Base-by-base conservation (phyloP, 2,888 invertebrate species). In the Hoplodrina blanda region DNA sequence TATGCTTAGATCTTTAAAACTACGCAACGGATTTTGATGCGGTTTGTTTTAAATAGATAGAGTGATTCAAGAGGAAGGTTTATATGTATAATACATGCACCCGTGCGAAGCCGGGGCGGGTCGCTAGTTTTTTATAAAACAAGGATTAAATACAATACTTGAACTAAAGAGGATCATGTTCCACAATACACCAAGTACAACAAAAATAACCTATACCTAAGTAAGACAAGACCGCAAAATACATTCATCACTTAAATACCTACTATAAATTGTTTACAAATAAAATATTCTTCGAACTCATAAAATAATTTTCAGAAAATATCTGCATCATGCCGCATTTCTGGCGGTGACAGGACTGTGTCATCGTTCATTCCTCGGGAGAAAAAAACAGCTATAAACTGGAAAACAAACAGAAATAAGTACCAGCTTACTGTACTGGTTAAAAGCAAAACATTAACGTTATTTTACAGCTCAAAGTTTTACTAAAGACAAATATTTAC, bases 111-210 rank as follows among this genome's bases (percentile, higher is more conserved):
- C n/a, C n/a, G n/a, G n/a, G n/a, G n/a, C n/a, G n/a, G n/a, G n/a
- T n/a, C n/a, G n/a, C n/a, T 11, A 2, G 41, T 7, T 3, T 41
- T 13, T 41, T 13, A 17, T 13, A 19, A 33, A 59, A 73, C 8
- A 2, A 37, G 20, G 50, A 49, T 13, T 11, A 25, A 30, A 44
- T 49, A 25, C 33, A 69, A 49, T 44, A n/a, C 53, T 68, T 53
- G 44, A 17, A 10, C n/a, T 30, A n/a, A 1, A 46, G 50, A 61
- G 41, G 41, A 76, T 71, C 78, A 78, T 81, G 78, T 83, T 81
- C 78, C 65, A 61, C 55, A 78, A 72, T 65, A 75, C 57, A 72
- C 70, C 59, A 33, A 46, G 1, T 41, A 73, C 30, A 53, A 49
- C 15, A 4, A 19, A 59, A 50, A 20, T 41, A 44, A 30, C 41